These are phyloP conservation scores for Chaetodon auriga DNA, from an alignment of 2,113 vertebrate genomes.

Conservation along the genomic window DNA sequence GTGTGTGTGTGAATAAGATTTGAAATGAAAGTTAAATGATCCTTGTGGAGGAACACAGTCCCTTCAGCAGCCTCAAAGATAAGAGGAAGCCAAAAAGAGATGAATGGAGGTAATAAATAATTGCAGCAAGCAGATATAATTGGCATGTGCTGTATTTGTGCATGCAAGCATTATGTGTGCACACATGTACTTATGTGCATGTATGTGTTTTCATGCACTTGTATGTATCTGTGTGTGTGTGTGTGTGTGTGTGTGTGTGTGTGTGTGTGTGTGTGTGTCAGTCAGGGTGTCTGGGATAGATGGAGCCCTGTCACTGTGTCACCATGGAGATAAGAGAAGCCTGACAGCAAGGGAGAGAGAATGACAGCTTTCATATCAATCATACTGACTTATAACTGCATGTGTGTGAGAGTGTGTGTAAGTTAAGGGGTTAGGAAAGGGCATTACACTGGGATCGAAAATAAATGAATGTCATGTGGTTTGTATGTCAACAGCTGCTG, in stretches of 20 bases:
- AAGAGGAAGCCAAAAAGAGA: constrained; percentile 34
- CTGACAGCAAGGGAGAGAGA: constrained; percentile 72
- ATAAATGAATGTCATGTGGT: constrained; percentile 80
- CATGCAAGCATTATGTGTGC: constrained; percentile 1
- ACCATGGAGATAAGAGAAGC: constrained; percentile 79
- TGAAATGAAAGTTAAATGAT: constrained; percentile 67
- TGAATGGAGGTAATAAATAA: constrained; percentile 36
- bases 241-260: constrained; percentile 1
- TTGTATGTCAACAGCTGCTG: constrained; percentile 77
- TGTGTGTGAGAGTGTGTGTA: constrained; percentile 41
- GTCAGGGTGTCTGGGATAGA: constrained; percentile 62
- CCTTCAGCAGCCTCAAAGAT: constrained; percentile 41
- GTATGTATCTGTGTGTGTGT: constrained; percentile 1
- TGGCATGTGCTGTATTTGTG: constrained; percentile 23
- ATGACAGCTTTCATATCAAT: constrained; percentile 82
- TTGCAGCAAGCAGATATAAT: constrained; percentile 25
- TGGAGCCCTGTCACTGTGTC: constrained; percentile 78
- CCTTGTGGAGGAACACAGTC: constrained; percentile 37
- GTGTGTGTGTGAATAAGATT: constrained; percentile 21
- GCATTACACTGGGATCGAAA: constrained; percentile 74
- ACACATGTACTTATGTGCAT: constrained; percentile 24
- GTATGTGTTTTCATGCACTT: constrained; percentile 29
- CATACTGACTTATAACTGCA: constrained; percentile 74
- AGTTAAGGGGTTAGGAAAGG: constrained; percentile 68
- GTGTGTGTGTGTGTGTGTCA: constrained; percentile 33